Percentiles rank a stretch among this genome's conserved stretches.
Conservation (phyloP, 2,888 invertebrate genomes). For the Meandrusa payeni region DNA sequence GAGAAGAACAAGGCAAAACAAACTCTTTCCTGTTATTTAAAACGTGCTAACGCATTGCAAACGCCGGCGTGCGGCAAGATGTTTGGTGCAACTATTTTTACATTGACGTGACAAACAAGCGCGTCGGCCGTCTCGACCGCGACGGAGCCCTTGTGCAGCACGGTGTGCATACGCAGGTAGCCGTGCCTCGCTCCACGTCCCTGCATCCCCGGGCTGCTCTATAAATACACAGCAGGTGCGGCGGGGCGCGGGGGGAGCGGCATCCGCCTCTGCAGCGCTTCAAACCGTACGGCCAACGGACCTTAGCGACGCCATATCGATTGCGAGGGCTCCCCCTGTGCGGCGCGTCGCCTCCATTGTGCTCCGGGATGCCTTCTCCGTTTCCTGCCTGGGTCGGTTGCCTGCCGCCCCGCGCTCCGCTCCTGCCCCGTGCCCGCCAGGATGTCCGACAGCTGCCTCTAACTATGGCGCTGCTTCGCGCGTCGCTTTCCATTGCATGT, state of each 20-base stretch:
- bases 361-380: slow-evolving; percentile 78
- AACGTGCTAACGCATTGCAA: slow-evolving; percentile 12
- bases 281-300: slow-evolving; percentile 78
- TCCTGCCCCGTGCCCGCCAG: slow-evolving; percentile 44
- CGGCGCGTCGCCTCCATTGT: slow-evolving; percentile 75
- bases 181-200: slow-evolving; percentile 61
- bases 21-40: slow-evolving; percentile 23
- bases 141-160: slow-evolving; percentile 9
- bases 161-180: slow-evolving; percentile 47
- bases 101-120: slow-evolving; percentile 22
- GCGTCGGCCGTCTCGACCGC: slow-evolving; percentile 18
- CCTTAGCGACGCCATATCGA: slow-evolving; percentile 81
- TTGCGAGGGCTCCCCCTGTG: slow-evolving; percentile 81
- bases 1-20: slow-evolving; percentile 20
- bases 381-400: slow-evolving; percentile 70
- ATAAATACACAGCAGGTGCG: slow-evolving; percentile 76
- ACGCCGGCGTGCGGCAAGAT: slow-evolving; percentile 17
- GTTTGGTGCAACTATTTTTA: slow-evolving; percentile 21
- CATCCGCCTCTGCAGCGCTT: slow-evolving; percentile 77
- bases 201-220: slow-evolving; percentile 74
- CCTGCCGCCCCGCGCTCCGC: slow-evolving; percentile 44
- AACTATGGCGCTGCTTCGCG: slow-evolving; percentile 43
- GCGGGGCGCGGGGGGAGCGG: slow-evolving; percentile 58
- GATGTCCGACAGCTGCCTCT: slow-evolving; percentile 67
- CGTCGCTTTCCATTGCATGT: slow-evolving; percentile 28